Percentiles rank a stretch among this genome's conserved stretches.
Evolutionary conservation across 2,797 vertebrate genomes (phyloP).

Genomic region (Cynopterus sphinx): DNA sequence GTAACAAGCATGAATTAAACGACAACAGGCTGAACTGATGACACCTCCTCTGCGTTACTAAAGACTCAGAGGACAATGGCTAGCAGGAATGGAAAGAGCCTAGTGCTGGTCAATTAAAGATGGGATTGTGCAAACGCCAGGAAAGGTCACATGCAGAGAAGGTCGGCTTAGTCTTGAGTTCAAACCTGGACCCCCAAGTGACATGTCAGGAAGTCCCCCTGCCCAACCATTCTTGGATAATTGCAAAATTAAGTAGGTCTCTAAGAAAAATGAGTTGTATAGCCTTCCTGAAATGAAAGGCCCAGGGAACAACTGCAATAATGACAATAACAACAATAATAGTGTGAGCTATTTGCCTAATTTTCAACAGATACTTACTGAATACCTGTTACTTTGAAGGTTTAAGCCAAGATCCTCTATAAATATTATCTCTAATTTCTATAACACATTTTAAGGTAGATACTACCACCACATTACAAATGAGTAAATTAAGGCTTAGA

Average conservation of each 20-base stretch:
- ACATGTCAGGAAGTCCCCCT: conserved; percentile 43
- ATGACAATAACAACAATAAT: conserved; percentile 33
- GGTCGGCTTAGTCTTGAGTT: conserved; percentile 46
- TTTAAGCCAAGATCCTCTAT: neutral
- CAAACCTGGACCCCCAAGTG: conserved; percentile 56
- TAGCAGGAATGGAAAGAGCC: conserved; percentile 40
- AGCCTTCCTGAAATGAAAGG: conserved; percentile 48
- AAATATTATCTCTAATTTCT: conserved; percentile 41
- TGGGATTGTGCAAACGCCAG: conserved; percentile 60
- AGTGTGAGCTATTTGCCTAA: neutral
- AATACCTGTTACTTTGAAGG: conserved; percentile 13
- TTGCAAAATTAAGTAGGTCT: conserved; percentile 27
- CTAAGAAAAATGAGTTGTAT: conserved; percentile 37
- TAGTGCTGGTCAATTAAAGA: conserved; percentile 63
- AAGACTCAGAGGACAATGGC: conserved; percentile 62
- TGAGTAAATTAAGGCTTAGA: conserved; percentile 20
- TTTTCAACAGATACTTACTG: neutral
- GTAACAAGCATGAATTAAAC: conserved; percentile 45
- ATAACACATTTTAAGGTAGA: conserved; percentile 3
- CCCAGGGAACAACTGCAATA: neutral
- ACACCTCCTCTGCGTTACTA: conserved; percentile 25
- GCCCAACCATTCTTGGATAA: neutral
- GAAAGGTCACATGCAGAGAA: conserved; percentile 53
- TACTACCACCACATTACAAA: conserved; percentile 22
- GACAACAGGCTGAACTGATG: conserved; percentile 59